These are phyloP conservation scores for Phasianus colchicus DNA, from an alignment of 2,113 vertebrate genomes.

Conservation along the genomic window DNA sequence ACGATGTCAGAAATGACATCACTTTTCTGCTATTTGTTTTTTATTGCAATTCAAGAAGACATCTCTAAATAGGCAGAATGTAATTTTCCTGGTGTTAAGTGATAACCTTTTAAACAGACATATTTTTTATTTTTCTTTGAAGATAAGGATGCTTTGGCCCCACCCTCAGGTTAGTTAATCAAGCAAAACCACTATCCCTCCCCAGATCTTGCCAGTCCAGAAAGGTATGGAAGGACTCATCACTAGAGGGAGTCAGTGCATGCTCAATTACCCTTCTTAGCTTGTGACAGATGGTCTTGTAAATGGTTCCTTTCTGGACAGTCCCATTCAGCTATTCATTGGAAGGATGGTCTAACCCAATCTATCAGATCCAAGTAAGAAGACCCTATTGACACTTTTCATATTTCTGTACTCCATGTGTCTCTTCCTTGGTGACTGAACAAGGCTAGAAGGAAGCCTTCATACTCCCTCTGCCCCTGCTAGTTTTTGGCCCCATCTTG, in stretches of 20 bases:
- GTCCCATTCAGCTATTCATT: neutral
- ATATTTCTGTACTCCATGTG: neutral
- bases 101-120: neutral
- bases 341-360: neutral
- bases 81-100: neutral
- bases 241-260: neutral
- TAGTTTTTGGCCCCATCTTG: neutral
- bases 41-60: neutral
- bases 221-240: neutral
- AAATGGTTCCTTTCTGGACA: neutral
- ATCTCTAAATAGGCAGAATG: neutral
- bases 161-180: neutral
- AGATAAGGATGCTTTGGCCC: neutral
- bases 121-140: neutral
- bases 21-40: slow-evolving; percentile 31
- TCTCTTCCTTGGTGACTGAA: neutral
- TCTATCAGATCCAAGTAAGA: neutral
- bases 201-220: neutral
- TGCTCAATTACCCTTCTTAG: neutral
- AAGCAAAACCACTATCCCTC: accelerated
- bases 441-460: neutral
- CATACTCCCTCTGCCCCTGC: accelerated
- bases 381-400: neutral
- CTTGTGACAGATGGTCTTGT: neutral
- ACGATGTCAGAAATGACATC: neutral